Percentiles rank a stretch among this genome's conserved stretches.
These are phyloP conservation scores for Spialia ferax DNA, from an alignment of 2,888 invertebrate species.

Conservation along the genomic window DNA sequence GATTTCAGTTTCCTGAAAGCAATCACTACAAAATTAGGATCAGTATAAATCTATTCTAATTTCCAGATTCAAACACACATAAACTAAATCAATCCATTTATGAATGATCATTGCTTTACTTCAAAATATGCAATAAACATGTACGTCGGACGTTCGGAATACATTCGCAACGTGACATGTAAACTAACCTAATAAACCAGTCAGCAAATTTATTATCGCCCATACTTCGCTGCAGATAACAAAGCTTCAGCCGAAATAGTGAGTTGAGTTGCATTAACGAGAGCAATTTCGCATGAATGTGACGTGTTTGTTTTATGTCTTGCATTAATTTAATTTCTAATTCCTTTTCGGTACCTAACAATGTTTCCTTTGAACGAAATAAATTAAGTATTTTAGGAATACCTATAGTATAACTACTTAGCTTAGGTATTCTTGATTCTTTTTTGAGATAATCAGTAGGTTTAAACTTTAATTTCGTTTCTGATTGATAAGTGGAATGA, in stretches of 20 bases:
- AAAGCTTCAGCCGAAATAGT: slow-evolving; percentile 21
- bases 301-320: slow-evolving; percentile 6
- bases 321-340: background rate
- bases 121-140: slow-evolving; percentile 24
- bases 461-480: too few relatives aligned
- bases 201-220: slow-evolving; percentile 34
- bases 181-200: slow-evolving; percentile 35
- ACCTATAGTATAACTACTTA: too few relatives aligned
- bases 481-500: too few relatives aligned
- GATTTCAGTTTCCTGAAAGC: too few relatives aligned
- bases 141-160: background rate
- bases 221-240: slow-evolving; percentile 31
- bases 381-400: too few relatives aligned
- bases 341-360: background rate
- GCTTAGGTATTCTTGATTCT: too few relatives aligned
- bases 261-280: slow-evolving; percentile 8
- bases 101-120: background rate
- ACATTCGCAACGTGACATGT: slow-evolving; percentile 21
- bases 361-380: too few relatives aligned
- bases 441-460: too few relatives aligned
- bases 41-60: background rate
- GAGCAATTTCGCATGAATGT: slow-evolving; percentile 5
- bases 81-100: background rate
- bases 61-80: background rate
- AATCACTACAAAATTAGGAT: background rate